Base-by-base conservation (phyloP, 2,797 vertebrate species). In the Rhadinocentrus ornatus region DNA sequence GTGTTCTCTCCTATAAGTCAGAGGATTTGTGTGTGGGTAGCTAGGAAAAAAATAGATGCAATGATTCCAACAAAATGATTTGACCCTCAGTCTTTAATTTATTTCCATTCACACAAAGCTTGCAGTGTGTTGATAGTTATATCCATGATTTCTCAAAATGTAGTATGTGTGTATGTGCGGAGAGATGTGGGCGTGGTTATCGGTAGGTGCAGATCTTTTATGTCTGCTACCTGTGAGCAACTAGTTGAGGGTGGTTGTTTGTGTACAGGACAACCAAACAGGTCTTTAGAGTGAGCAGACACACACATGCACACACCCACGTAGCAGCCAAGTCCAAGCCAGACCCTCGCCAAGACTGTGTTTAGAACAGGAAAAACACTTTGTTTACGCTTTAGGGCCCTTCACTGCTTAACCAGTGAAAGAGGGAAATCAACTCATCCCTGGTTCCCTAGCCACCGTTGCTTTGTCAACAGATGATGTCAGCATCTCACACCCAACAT, bases 371-470 rank as follows among this genome's bases (percentile, higher is more conserved):
- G 90, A 92, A 89, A 91, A 90, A 91, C 87, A 90, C 83, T 93
- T 90, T 93, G 93, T 94, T 93, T 91, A 93, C 69, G 91, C 93
- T 93, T 87, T 88, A 91, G 92, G 93, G 90, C 82, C 86, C 83
- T 90, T 89, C 87, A 82, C 81, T 87, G 85, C 86, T 89, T 86
- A 89, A 92, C 87, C 84, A 85, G 85, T 69, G 69, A 90, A 90
- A 88, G 82, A 88, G 82, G 85, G 87, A 89, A 89, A 92, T 89
- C 89, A 88, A 80, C 89, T 91, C 88, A 84, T 89, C 85, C 68
- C 85, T 79, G 84, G 83, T 85, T 89, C 88, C 87, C 86, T 75
- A 62, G 83, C 82, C 85, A 70, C 89, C 73, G 46, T 61, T 69
- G 63, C 44, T 78, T 79, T 85, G 81, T 86, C 89, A 89, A 90